Evolutionary conservation across 53 echinoderm and acorn worm genomes (phyloP), one percentile per base, ranked within the genome.

Genomic region (Henricia sp.): DNA sequence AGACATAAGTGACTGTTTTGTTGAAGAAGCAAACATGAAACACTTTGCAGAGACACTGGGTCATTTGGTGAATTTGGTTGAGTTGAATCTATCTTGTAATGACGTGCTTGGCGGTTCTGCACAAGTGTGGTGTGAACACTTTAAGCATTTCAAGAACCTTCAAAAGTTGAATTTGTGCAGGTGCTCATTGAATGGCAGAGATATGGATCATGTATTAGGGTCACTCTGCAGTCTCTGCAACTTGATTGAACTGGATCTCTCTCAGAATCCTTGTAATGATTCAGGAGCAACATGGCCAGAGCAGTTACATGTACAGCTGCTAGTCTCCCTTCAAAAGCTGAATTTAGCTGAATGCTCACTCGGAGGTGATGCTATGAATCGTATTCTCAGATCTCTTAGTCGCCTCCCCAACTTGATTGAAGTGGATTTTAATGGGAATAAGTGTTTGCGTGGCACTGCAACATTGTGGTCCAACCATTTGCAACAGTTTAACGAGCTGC

Each of bases 251-350:
- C 13, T 58, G 58, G n/a, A 24, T 58, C 24, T 58, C 21, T 53
- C 53, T 10, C 19, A 16, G 3, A 53, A 53, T 16, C 44, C 6
- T 6, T 21, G 16, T 17, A 10, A 30, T 58, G 27, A 30, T 26
- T n/a, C 36, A 21, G 36, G 16, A 3, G 44, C 4, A 10, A 17
- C 53, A 23, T 72, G 72, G 72, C 33, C 72, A 3, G 35, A 63
- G 13, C 63, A 80, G 30, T n/a, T 80, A 33, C 62, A 63, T 63
- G n/a, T n/a, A n/a, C n/a, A n/a, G n/a, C n/a, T 9, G n/a, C 42
- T 80, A 50, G 34, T 29, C 33, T 50, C 28, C 46, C 64, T 80
- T 30, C 44, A 80, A 50, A 80, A 46, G 46, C 46, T 80, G 30
- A 62, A 19, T 50, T 24, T 80, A 33, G 33, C 63, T 33, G 29